These are phyloP conservation scores for Periophthalmus modestus DNA, from an alignment of 2,113 vertebrate genomes.

Conservation along the genomic window DNA sequence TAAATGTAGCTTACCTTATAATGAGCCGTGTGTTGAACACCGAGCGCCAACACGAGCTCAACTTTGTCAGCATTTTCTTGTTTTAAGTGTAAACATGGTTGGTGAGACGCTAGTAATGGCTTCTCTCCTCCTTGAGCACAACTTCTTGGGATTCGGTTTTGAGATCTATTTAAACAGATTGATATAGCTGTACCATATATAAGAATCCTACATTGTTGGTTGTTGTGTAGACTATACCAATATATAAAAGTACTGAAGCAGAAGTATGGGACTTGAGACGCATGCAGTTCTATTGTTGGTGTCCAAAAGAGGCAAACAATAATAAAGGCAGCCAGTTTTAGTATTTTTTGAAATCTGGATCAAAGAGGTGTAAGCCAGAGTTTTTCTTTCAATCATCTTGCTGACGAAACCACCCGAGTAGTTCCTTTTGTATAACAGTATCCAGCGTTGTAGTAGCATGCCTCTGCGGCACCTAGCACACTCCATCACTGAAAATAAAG, in stretches of 20 bases:
- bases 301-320: constrained; percentile 27
- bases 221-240: neutral
- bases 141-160: neutral
- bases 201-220: neutral
- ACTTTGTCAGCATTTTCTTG: neutral
- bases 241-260: neutral
- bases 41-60: neutral
- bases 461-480: constrained; percentile 59
- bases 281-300: constrained; percentile 35
- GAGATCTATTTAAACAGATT: neutral
- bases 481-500: constrained; percentile 67
- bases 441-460: constrained; percentile 61
- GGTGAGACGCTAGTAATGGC: neutral
- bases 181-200: neutral
- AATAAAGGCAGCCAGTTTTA: constrained; percentile 65
- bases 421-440: constrained; percentile 37
- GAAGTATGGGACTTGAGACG: constrained; percentile 5
- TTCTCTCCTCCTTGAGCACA: neutral
- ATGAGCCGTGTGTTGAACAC: neutral
- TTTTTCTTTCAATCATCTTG: constrained; percentile 33
- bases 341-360: constrained; percentile 63
- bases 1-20: neutral
- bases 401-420: constrained; percentile 22
- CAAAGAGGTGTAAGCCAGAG: constrained; percentile 48
- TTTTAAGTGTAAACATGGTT: neutral